These are phyloP conservation scores for Littorina saxatilis DNA, from an alignment of 1,140 invertebrate species.

Conservation along the genomic window DNA sequence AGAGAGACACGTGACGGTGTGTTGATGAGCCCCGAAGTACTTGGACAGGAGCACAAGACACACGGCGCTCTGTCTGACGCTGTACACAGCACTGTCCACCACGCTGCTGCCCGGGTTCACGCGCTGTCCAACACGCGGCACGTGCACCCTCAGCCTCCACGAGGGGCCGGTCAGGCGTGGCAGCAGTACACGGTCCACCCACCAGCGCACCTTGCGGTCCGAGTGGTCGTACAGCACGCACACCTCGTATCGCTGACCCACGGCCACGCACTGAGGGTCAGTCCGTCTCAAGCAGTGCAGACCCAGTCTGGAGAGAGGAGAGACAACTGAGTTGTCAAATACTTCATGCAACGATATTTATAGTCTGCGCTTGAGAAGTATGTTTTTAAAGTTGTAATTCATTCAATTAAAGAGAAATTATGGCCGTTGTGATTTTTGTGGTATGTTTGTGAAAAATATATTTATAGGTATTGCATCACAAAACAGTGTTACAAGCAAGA, in stretches of 20 bases:
- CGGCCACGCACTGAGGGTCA: neutral
- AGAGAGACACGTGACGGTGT: neutral
- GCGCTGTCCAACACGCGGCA: neutral
- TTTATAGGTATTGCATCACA: too few species aligned
- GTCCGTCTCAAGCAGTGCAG: constrained; percentile 10
- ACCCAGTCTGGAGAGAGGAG: constrained; percentile 1
- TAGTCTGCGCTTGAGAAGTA: too few species aligned
- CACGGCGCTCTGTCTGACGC: constrained; percentile 19
- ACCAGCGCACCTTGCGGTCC: constrained; percentile 36
- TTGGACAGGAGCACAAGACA: constrained; percentile 25
- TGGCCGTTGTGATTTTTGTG: too few species aligned
- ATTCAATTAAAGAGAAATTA: too few species aligned
- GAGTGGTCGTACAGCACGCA: constrained; percentile 30
- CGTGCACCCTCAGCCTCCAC: constrained; percentile 24
- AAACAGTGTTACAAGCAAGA: too few species aligned
- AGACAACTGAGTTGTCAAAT: too few species aligned
- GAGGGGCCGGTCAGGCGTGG: constrained; percentile 13
- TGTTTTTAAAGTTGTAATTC: too few species aligned
- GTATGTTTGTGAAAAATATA: too few species aligned
- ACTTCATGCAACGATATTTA: too few species aligned
- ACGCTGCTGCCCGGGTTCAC: neutral
- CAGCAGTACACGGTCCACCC: constrained; percentile 29
- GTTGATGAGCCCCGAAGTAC: constrained; percentile 31
- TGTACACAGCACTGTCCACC: constrained; percentile 24
- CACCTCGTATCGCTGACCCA: constrained; percentile 10